Percentiles rank a stretch among this genome's conserved stretches.
phyloP scores from a whole-genome alignment of 2,888 invertebrate genomes.

The Macaria notata region DNA sequence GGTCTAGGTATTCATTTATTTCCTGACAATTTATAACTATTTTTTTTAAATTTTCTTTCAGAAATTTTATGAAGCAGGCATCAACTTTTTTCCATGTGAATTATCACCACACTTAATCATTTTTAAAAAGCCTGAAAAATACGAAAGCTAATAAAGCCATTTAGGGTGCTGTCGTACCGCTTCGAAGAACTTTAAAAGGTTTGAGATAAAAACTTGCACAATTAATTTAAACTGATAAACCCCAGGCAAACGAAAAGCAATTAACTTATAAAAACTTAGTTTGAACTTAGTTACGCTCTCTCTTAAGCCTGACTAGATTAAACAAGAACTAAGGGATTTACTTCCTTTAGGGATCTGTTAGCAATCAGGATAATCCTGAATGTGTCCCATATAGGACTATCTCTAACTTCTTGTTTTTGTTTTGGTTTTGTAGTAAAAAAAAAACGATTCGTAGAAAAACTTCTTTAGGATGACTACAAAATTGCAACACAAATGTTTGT shows the following conservation, averaged over 20 bases:
- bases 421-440: too few relatives aligned
- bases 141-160: neutral
- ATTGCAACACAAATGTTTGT: too few relatives aligned
- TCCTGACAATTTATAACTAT: too few relatives aligned
- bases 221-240: conserved; percentile 32
- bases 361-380: neutral
- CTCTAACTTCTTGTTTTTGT: too few relatives aligned
- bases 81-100: neutral
- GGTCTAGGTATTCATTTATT: too few relatives aligned
- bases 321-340: conserved; percentile 7
- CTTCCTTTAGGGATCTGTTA: conserved; percentile 1
- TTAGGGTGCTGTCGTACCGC: neutral
- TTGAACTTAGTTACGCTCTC: conserved; percentile 11
- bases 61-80: too few relatives aligned
- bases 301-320: conserved; percentile 7
- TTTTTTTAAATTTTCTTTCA: too few relatives aligned
- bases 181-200: conserved; percentile 20
- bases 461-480: too few relatives aligned
- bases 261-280: conserved; percentile 26
- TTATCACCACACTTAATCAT: neutral
- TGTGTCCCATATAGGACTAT: too few relatives aligned
- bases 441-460: too few relatives aligned
- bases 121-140: conserved; percentile 5
- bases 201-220: conserved; percentile 24
- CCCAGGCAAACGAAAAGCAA: conserved; percentile 23